Conservation (phyloP, 2,888 invertebrate species). For the Dryobotodes eremita region DNA sequence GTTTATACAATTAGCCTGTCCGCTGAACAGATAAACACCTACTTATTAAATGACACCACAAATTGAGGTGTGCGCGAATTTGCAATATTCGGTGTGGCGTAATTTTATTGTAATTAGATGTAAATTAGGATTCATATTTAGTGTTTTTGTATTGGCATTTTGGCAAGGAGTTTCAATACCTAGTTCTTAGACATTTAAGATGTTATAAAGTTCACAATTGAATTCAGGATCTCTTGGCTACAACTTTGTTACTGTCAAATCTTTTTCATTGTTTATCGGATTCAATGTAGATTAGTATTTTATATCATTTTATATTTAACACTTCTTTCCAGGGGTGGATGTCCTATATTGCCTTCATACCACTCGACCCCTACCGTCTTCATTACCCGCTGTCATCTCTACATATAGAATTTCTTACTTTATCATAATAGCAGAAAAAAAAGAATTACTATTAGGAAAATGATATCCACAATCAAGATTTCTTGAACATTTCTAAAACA, state of each 20-base stretch:
- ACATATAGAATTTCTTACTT: background rate
- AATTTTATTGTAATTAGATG: conserved; percentile 65
- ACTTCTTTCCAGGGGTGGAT: background rate
- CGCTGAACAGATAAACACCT: conserved; percentile 50
- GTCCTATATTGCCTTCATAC: background rate
- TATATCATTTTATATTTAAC: background rate
- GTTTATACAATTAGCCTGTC: conserved; percentile 57
- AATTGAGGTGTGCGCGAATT: conserved; percentile 60
- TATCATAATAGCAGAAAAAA: background rate
- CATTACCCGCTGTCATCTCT: background rate
- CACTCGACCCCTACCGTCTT: background rate
- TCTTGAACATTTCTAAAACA: background rate
- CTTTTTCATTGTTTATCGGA: background rate
- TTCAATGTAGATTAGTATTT: background rate
- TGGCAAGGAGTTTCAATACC: background rate
- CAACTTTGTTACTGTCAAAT: background rate
- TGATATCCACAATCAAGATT: background rate
- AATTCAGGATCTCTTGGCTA: background rate
- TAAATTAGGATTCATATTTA: conserved; percentile 43
- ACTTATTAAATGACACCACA: conserved; percentile 68
- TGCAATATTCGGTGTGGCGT: conserved; percentile 63
- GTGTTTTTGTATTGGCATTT: conserved; percentile 6
- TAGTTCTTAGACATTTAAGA: background rate
- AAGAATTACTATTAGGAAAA: background rate
- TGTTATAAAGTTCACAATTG: background rate